Conservation (phyloP, 2,797 vertebrate species). For the Ispidina lecontei region DNA sequence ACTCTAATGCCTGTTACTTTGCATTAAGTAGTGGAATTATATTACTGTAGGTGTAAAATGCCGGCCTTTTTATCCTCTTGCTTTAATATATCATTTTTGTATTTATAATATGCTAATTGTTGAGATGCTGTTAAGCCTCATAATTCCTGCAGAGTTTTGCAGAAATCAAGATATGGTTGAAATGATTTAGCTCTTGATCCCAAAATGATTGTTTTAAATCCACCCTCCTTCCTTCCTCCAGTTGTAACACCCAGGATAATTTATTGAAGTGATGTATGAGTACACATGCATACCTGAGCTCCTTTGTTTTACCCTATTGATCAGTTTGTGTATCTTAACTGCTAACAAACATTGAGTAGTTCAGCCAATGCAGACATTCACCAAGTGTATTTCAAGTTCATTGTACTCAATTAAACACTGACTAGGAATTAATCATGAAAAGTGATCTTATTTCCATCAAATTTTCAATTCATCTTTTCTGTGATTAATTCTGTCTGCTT, state of each 20-base stretch:
- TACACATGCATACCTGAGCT: conserved; percentile 80
- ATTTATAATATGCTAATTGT: conserved; percentile 89
- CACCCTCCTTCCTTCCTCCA: conserved; percentile 17
- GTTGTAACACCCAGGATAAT: conserved; percentile 74
- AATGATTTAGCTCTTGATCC: conserved; percentile 84
- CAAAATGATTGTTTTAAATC: conserved; percentile 80
- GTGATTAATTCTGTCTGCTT: conserved; percentile 51
- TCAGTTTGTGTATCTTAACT: conserved; percentile 72
- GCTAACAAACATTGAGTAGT: conserved; percentile 74
- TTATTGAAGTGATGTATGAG: conserved; percentile 80
- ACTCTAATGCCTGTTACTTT: conserved; percentile 90
- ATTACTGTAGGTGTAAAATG: conserved; percentile 87
- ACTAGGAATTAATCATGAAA: conserved; percentile 53
- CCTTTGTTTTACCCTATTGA: conserved; percentile 83
- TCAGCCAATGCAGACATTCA: conserved; percentile 53
- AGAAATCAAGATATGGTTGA: conserved; percentile 82
- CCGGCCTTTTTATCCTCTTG: conserved; percentile 77
- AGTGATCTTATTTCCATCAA: conserved; percentile 60
- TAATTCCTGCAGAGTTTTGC: conserved; percentile 80
- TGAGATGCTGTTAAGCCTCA: conserved; percentile 80
- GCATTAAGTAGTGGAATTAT: conserved; percentile 92
- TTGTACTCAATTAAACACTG: conserved; percentile 72
- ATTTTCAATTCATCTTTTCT: conserved; percentile 45
- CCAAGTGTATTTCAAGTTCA: conserved; percentile 60
- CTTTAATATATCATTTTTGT: conserved; percentile 84